phyloP scores from a whole-genome alignment of 2,888 invertebrate genomes.

The Belgica antarctica region DNA sequence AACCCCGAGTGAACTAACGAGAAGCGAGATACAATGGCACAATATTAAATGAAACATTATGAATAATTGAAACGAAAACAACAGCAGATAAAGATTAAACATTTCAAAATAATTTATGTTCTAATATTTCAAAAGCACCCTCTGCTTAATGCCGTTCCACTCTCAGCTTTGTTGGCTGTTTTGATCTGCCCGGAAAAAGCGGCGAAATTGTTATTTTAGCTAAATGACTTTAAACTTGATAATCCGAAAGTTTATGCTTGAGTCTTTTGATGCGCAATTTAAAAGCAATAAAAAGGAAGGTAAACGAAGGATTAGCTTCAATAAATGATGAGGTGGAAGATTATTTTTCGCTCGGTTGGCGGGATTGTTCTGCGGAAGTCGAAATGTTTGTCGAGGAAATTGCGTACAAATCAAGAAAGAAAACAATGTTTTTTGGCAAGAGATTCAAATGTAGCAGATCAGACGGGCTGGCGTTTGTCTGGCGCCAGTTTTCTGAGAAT shows the following conservation, averaged over 20 bases:
- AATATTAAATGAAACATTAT: conserved; percentile 31
- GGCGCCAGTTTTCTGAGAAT: conserved; percentile 9
- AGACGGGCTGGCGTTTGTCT: background rate
- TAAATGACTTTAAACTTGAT: conserved; percentile 29
- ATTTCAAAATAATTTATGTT: conserved; percentile 43
- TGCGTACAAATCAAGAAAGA: background rate
- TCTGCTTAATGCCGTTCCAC: conserved; percentile 18
- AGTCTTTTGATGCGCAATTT: background rate
- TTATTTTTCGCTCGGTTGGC: background rate
- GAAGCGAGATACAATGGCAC: background rate
- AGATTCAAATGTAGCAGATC: background rate
- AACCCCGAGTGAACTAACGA: too few species aligned
- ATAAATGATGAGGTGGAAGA: conserved; percentile 35
- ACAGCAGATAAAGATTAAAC: conserved; percentile 42
- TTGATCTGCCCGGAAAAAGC: background rate
- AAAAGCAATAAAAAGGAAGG: conserved; percentile 18
- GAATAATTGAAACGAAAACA: conserved; percentile 43
- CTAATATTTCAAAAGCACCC: conserved; percentile 42
- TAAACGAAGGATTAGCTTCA: conserved; percentile 35
- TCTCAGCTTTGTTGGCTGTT: background rate
- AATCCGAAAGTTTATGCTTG: conserved; percentile 19
- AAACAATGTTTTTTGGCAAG: background rate
- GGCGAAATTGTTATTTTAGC: conserved; percentile 15
- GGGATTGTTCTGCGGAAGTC: background rate
- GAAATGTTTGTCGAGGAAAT: background rate